These are phyloP conservation scores for Heterotilapia buettikoferi DNA, from an alignment of 2,113 vertebrate species.

Conservation along the genomic window DNA sequence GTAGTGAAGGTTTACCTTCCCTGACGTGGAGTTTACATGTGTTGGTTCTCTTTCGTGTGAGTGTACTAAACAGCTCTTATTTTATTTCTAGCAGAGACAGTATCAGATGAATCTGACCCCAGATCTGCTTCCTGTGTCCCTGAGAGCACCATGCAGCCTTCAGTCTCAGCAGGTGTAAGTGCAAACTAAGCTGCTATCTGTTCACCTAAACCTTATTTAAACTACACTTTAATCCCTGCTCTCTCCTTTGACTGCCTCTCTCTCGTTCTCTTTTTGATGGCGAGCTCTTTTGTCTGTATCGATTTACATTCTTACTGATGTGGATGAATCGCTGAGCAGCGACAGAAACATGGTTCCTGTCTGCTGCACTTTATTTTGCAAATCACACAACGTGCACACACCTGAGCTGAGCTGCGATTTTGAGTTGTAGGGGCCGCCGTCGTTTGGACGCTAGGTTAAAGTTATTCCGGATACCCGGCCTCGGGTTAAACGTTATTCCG, in stretches of 20 bases:
- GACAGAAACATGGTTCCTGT: not conserved
- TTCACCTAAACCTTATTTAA: not conserved
- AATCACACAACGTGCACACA: not conserved
- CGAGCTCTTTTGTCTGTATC: not conserved
- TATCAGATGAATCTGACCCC: not conserved
- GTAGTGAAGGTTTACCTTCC: not conserved
- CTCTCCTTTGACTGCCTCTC: not conserved
- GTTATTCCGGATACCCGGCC: rapidly evolving
- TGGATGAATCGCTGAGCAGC: not conserved
- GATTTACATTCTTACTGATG: not conserved
- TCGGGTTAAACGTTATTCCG: rapidly evolving
- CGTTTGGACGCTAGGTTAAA: not conserved
- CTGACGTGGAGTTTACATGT: rapidly evolving
- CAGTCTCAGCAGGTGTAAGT: not conserved
- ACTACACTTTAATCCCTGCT: not conserved
- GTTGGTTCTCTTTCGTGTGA: not conserved
- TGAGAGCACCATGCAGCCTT: not conserved
- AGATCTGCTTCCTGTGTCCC: not conserved
- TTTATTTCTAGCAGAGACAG: not conserved
- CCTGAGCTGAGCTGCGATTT: not conserved
- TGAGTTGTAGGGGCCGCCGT: rapidly evolving
- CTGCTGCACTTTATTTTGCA: not conserved
- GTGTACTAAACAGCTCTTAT: not conserved
- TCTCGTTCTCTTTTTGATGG: not conserved
- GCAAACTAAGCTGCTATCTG: not conserved